Evolutionary conservation across 1,140 invertebrate species (phyloP).

Genomic region (Metaphire vulgaris): DNA sequence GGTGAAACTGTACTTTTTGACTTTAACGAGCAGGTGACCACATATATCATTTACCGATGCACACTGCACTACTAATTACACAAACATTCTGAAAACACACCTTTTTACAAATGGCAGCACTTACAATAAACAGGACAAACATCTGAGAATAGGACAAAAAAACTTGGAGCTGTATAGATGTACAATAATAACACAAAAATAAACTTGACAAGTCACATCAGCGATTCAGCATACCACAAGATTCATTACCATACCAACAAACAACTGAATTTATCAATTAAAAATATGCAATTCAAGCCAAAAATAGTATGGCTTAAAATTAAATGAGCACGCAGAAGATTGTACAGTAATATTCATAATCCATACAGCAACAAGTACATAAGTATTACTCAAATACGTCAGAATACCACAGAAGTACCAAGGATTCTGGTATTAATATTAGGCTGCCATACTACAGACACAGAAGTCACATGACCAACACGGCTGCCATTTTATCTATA

Average conservation of each 20-base stretch:
- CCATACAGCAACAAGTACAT: neutral
- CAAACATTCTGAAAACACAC: too few relatives aligned
- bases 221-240: neutral
- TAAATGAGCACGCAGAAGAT: too few relatives aligned
- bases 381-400: neutral
- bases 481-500: constrained; percentile 2
- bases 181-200: neutral
- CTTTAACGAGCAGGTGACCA: too few relatives aligned
- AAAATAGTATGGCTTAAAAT: too few relatives aligned
- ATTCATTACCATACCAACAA: neutral
- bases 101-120: constrained; percentile 1
- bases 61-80: too few relatives aligned
- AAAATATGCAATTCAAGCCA: too few relatives aligned
- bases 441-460: neutral
- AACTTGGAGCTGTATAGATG: neutral
- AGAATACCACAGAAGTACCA: neutral
- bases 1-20: too few relatives aligned
- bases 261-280: too few relatives aligned
- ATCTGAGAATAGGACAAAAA: neutral
- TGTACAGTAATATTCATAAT: too few relatives aligned
- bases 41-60: too few relatives aligned
- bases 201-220: neutral
- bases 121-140: neutral
- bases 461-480: constrained; percentile 2
- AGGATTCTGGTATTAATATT: neutral